phyloP scores from a whole-genome alignment of 2,888 invertebrate genomes.

The Acanthoscelides obtectus region DNA sequence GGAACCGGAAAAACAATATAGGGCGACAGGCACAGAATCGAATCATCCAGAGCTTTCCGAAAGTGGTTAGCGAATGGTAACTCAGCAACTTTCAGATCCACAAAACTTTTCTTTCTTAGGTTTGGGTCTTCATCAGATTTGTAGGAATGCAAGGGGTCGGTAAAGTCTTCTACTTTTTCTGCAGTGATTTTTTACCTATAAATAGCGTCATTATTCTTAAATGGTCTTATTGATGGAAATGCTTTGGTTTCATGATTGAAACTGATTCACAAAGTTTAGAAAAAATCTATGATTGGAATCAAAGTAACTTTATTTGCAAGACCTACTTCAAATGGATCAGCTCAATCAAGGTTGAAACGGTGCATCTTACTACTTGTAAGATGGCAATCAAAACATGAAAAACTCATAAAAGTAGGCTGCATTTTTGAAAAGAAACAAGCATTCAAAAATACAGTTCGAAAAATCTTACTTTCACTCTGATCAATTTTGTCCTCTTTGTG shows the following conservation, averaged over 20 bases:
- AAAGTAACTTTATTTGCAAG: too few relatives aligned
- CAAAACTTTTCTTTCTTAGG: slow-evolving; percentile 30
- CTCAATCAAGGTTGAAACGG: too few relatives aligned
- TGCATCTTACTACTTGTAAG: too few relatives aligned
- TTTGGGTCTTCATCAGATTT: slow-evolving; percentile 16
- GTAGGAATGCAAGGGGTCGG: slow-evolving; percentile 69
- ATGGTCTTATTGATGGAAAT: slow-evolving; percentile 42
- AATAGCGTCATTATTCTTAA: too few relatives aligned
- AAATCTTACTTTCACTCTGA: background rate
- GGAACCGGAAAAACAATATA: slow-evolving; percentile 80
- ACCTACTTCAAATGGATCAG: too few relatives aligned
- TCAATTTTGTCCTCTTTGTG: slow-evolving; percentile 5
- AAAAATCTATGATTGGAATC: too few relatives aligned
- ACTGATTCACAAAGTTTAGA: too few relatives aligned
- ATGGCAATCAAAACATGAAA: too few relatives aligned
- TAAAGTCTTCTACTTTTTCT: slow-evolving; percentile 68
- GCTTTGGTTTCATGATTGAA: too few relatives aligned
- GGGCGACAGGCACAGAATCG: slow-evolving; percentile 79
- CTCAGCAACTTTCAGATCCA: slow-evolving; percentile 48
- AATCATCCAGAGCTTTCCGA: slow-evolving; percentile 68
- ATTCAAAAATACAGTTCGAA: background rate
- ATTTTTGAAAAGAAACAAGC: too few relatives aligned
- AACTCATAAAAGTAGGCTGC: too few relatives aligned
- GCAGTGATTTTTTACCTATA: slow-evolving; percentile 37
- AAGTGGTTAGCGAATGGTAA: slow-evolving; percentile 64